A percentile compares a stretch with the other conserved stretches of the same genome.
Conservation (phyloP, 1,140 invertebrate genomes). For the Nebria ingens region DNA sequence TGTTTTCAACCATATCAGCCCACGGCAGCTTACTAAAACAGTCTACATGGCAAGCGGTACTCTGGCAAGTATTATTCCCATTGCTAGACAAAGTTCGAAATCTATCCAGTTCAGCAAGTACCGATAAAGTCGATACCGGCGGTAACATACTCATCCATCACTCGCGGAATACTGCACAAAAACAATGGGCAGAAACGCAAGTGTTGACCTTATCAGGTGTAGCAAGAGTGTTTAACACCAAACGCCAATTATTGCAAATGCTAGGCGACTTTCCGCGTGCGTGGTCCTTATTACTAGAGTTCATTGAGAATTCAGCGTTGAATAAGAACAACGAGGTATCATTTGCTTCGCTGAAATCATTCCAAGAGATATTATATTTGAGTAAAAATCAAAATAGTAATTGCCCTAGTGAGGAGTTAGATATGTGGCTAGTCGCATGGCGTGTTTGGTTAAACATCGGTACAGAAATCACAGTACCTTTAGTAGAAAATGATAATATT, state of each 20-base stretch:
- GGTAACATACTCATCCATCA: slow-evolving; percentile 97
- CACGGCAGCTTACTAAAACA: slow-evolving; percentile 82
- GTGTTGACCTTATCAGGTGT: slow-evolving; percentile 53
- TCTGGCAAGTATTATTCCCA: slow-evolving; percentile 92
- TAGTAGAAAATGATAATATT: slow-evolving; percentile 38
- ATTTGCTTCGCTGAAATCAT: slow-evolving; percentile 85
- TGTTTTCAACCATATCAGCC: slow-evolving; percentile 94
- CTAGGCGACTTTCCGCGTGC: slow-evolving; percentile 86
- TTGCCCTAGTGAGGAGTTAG: slow-evolving; percentile 37
- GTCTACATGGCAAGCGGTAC: slow-evolving; percentile 80
- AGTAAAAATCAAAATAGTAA: slow-evolving; percentile 38
- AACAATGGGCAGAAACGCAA: slow-evolving; percentile 97
- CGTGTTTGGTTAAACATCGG: slow-evolving; percentile 80
- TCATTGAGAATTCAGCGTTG: slow-evolving; percentile 84
- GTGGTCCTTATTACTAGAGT: slow-evolving; percentile 86
- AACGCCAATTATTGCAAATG: slow-evolving; percentile 71
- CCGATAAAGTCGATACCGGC: slow-evolving; percentile 83
- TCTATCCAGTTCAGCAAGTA: slow-evolving; percentile 84
- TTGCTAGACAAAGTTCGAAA: slow-evolving; percentile 85
- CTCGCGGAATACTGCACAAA: slow-evolving; percentile 95
- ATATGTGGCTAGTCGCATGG: slow-evolving; percentile 72
- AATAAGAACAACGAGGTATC: slow-evolving; percentile 92
- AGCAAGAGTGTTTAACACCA: slow-evolving; percentile 73
- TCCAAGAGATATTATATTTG: slow-evolving; percentile 82
- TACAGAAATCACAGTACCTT: slow-evolving; percentile 59